Evolutionary conservation across 2,113 vertebrate genomes (phyloP).

Genomic region (Alectura lathami): DNA sequence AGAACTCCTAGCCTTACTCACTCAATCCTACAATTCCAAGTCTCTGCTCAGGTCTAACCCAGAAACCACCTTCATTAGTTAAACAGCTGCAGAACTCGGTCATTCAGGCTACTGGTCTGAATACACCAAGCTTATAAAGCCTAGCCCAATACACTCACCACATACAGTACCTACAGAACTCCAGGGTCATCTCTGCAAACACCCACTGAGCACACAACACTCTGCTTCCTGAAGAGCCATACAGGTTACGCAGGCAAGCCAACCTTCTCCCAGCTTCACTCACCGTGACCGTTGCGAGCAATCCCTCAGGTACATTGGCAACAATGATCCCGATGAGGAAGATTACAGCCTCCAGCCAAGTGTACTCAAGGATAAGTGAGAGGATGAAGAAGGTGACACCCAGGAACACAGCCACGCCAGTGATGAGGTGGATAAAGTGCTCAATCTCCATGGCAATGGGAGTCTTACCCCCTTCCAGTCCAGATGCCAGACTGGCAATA

Average conservation of each 20-base stretch:
- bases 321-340: conserved; percentile 86
- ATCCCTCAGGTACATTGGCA: conserved; percentile 82
- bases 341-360: conserved; percentile 83
- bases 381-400: conserved; percentile 82
- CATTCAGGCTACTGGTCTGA: neutral
- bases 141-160: neutral
- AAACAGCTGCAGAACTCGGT: neutral
- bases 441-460: conserved; percentile 81
- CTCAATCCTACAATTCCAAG: neutral
- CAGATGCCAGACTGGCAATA: conserved; percentile 82
- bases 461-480: conserved; percentile 82
- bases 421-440: conserved; percentile 84
- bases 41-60: neutral
- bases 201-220: neutral
- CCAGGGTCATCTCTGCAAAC: neutral
- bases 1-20: neutral
- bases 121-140: neutral
- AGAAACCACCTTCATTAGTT: neutral
- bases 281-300: conserved; percentile 84
- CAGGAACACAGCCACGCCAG: conserved; percentile 83
- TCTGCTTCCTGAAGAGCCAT: neutral
- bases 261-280: neutral
- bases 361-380: conserved; percentile 82
- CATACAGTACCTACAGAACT: neutral
- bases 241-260: accelerated